phyloP scores from a whole-genome alignment of 2,797 vertebrate species.

The Triplophysa yarkandensis region DNA sequence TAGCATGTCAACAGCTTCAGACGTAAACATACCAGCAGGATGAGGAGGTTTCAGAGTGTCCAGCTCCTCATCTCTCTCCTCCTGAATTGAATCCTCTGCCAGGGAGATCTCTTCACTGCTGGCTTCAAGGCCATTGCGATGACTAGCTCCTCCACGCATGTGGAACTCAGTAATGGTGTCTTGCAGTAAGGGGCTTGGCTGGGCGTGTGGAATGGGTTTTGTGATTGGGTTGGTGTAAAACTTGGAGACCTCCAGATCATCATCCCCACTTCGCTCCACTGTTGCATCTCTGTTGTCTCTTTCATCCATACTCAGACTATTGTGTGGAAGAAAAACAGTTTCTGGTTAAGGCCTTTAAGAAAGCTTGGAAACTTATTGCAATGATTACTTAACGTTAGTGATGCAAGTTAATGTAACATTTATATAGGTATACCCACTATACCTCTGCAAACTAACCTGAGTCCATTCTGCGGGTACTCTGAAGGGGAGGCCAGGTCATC shows the following conservation, averaged over 20 bases:
- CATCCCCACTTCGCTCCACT: constrained; percentile 67
- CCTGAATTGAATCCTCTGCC: constrained; percentile 88
- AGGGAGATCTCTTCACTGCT: constrained; percentile 88
- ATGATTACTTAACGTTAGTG: neutral
- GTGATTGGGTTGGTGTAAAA: constrained; percentile 89
- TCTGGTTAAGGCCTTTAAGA: no score
- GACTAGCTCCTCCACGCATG: constrained; percentile 68
- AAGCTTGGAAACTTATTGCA: no score
- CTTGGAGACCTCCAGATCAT: constrained; percentile 82
- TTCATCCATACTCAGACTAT: constrained; percentile 76
- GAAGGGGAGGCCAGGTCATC: constrained; percentile 85
- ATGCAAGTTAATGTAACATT: neutral
- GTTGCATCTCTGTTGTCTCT: constrained; percentile 72
- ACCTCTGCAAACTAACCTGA: constrained; percentile 68
- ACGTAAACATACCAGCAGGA: constrained; percentile 83
- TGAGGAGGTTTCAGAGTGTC: constrained; percentile 73
- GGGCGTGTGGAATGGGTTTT: constrained; percentile 83
- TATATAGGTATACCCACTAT: neutral
- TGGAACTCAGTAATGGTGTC: constrained; percentile 90
- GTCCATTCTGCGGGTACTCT: constrained; percentile 87
- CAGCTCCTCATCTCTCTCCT: constrained; percentile 81
- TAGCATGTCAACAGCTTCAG: no score
- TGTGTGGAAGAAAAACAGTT: constrained; percentile 10
- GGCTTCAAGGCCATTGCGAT: constrained; percentile 83
- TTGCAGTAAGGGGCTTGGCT: constrained; percentile 72